Evolutionary conservation across 2,888 invertebrate species (phyloP), one percentile per base, ranked within the genome.

Genomic region (Tenthredo mesomela): DNA sequence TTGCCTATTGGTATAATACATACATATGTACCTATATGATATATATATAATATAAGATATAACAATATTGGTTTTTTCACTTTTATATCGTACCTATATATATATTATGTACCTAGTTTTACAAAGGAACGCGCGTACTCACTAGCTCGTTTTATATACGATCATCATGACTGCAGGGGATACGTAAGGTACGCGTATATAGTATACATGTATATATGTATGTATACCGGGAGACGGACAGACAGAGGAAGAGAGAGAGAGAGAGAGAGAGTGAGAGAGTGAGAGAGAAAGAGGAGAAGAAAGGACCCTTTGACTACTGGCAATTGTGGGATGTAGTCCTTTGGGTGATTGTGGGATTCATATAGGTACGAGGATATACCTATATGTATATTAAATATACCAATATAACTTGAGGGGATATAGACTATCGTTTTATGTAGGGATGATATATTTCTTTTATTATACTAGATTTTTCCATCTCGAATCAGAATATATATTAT

Each of bases 241-340:
- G 29, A 77, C 43, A 77, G 50, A 47, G 29, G 33, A 33, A 77
- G 47, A 75, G 75, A 75, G 12, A 75, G 75, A n/a, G 47, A 82
- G 65, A 29, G 29, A 77, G 25, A 77, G 50, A 47, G 29, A 9
- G 18, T 54, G 47, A 75, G 75, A 75, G 12, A 75, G 75, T 9
- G 37, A 82, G 65, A 84, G 82, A 75, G 71, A 73, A 80, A 21
- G 61, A 37, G 61, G 7, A 80, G 80, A 61, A 80, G 80, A 80
- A 80, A 80, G 80, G 61, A 80, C 80, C 58, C 80, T 61, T 80
- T 80, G 80, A 80, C 80, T 80, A 61, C 80, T 37, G 80, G 33
- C 80, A 80, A 80, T 80, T 80, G 80, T 61, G 80, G 80, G 80
- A 61, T 80, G 61, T 78, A 40, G 58, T 61, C 80, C 80, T 80